phyloP scores from a whole-genome alignment of 2,797 vertebrate genomes.

The Mus spretus region DNA sequence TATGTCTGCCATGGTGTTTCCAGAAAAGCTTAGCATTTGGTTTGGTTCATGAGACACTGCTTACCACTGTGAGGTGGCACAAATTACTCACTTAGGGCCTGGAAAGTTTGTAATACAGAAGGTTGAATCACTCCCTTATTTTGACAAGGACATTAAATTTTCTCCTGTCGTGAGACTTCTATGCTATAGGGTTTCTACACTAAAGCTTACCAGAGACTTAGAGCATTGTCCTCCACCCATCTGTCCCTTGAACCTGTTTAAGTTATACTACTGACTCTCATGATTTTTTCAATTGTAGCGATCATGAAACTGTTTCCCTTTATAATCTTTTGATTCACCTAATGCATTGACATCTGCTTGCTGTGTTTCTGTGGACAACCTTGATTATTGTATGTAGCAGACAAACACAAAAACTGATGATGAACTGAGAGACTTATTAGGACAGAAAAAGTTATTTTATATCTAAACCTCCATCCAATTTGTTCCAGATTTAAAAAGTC shows the following conservation, averaged over 20 bases:
- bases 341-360: background rate
- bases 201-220: background rate
- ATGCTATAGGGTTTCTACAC: background rate
- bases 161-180: background rate
- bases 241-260: background rate
- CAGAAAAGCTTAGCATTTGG: background rate
- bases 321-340: background rate
- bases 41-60: background rate
- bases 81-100: background rate
- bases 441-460: background rate
- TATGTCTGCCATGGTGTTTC: background rate
- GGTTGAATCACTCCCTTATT: background rate
- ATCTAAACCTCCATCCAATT: background rate
- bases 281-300: background rate
- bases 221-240: too few species aligned
- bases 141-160: background rate
- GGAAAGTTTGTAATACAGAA: background rate
- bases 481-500: background rate
- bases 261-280: background rate
- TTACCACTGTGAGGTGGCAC: background rate
- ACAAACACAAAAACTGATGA: background rate
- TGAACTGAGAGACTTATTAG: too few species aligned
- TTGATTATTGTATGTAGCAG: background rate
- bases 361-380: background rate
- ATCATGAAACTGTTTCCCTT: background rate